phyloP scores from a whole-genome alignment of 2,888 invertebrate genomes.

The Ceramica pisi region DNA sequence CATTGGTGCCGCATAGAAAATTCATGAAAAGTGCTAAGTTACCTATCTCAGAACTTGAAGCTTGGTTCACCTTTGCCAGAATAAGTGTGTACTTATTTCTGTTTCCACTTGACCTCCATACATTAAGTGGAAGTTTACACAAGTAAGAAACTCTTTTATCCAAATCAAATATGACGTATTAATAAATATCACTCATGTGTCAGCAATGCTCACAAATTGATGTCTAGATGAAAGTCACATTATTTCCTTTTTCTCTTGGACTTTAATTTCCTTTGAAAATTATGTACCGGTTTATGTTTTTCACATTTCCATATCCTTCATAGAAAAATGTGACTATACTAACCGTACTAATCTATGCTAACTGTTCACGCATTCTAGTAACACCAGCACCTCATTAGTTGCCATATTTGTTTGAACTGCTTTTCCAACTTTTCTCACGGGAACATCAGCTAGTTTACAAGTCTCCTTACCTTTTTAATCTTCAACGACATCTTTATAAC shows the following conservation, averaged over 20 bases:
- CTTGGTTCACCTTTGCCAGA: not conserved
- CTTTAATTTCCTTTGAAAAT: slow-evolving; percentile 11
- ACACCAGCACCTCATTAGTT: slow-evolving; percentile 11
- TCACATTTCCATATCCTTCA: not conserved
- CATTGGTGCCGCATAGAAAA: slow-evolving; percentile 27
- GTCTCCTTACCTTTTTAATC: slow-evolving; percentile 23
- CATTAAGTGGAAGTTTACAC: no score
- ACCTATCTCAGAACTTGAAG: not conserved
- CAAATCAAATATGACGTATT: slow-evolving; percentile 9
- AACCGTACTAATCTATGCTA: not conserved
- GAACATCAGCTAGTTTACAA: slow-evolving; percentile 18
- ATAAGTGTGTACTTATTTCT: not conserved
- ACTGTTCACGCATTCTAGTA: slow-evolving; percentile 29
- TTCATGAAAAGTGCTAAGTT: not conserved
- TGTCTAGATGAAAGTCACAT: not conserved
- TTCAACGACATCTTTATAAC: slow-evolving; percentile 32
- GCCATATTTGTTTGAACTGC: slow-evolving; percentile 27
- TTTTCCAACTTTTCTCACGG: slow-evolving; percentile 36
- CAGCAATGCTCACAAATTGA: not conserved
- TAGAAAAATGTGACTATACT: not conserved
- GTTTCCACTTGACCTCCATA: not conserved
- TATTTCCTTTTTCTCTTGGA: slow-evolving; percentile 13
- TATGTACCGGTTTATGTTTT: not conserved
- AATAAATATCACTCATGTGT: not conserved
- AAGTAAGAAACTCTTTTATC: not conserved